phyloP scores from a whole-genome alignment of 2,113 vertebrate species.

The Ramphastos sulfuratus region DNA sequence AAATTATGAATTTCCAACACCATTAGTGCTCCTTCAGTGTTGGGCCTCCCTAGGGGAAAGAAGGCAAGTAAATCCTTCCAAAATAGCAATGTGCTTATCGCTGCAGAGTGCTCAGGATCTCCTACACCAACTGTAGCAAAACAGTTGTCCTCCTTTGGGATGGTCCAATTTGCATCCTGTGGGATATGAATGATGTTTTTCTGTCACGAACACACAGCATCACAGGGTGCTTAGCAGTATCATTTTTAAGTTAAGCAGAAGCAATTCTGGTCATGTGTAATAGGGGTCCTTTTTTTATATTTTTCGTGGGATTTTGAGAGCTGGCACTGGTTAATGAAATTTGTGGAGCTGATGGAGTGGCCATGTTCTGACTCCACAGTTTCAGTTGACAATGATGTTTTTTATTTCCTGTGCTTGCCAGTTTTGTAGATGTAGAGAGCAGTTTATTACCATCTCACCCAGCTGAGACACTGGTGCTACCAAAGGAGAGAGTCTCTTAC shows the following conservation, averaged over 20 bases:
- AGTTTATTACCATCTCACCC: background rate
- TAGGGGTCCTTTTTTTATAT: background rate
- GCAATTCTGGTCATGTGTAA: background rate
- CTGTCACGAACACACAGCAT: background rate
- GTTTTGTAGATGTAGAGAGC: background rate
- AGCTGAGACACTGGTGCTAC: background rate
- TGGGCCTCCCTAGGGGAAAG: background rate
- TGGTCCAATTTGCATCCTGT: background rate
- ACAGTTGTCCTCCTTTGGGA: background rate
- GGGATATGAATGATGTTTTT: background rate
- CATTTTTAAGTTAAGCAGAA: background rate
- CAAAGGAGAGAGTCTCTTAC: background rate
- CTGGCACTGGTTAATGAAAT: background rate
- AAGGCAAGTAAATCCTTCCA: background rate
- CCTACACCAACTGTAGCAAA: background rate
- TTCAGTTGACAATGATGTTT: background rate
- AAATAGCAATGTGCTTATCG: background rate
- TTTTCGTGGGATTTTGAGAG: background rate
- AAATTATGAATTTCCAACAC: background rate
- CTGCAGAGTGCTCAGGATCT: background rate
- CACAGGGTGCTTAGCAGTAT: background rate
- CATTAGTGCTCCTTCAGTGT: background rate
- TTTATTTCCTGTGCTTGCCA: background rate
- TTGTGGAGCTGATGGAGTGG: fast-evolving
- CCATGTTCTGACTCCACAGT: background rate